phyloP scores from a whole-genome alignment of 2,888 invertebrate genomes.

The Caenorhabditis japonica region DNA sequence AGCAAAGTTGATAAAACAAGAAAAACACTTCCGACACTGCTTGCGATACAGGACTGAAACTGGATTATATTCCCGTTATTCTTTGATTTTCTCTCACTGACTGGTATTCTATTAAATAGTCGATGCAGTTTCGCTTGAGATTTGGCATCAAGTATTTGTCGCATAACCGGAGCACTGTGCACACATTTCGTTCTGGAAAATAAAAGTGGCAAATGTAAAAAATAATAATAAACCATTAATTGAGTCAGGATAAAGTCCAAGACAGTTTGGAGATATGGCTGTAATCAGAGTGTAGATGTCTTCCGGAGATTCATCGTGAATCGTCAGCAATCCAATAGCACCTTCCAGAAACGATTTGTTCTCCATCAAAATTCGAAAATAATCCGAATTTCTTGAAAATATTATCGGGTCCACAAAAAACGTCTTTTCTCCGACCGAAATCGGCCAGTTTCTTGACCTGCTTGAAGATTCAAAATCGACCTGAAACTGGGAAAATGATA shows the following conservation, averaged over 20 bases:
- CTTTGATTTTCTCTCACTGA: not conserved
- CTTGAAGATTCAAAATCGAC: slow-evolving; percentile 47
- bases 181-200: slow-evolving; percentile 42
- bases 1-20: slow-evolving; percentile 41
- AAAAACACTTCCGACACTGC: slow-evolving; percentile 9
- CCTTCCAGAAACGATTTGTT: slow-evolving; percentile 41
- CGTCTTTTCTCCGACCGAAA: slow-evolving; percentile 21
- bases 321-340: slow-evolving; percentile 13
- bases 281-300: slow-evolving; percentile 39
- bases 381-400: slow-evolving; percentile 47
- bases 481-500: slow-evolving; percentile 15
- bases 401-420: slow-evolving; percentile 39
- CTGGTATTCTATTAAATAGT: slow-evolving; percentile 41
- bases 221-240: slow-evolving; percentile 30
- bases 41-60: slow-evolving; percentile 20
- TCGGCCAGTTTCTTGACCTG: slow-evolving; percentile 30
- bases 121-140: slow-evolving; percentile 40
- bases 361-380: slow-evolving; percentile 34
- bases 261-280: slow-evolving; percentile 41
- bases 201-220: too few relatives aligned
- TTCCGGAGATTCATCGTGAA: slow-evolving; percentile 42
- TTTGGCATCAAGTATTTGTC: slow-evolving; percentile 47
- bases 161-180: slow-evolving; percentile 44
- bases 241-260: slow-evolving; percentile 43
- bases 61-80: not conserved